Evolutionary conservation across 2,888 invertebrate genomes (phyloP), one percentile per base, ranked within the genome.

Genomic region (Argyra leucocephala): DNA sequence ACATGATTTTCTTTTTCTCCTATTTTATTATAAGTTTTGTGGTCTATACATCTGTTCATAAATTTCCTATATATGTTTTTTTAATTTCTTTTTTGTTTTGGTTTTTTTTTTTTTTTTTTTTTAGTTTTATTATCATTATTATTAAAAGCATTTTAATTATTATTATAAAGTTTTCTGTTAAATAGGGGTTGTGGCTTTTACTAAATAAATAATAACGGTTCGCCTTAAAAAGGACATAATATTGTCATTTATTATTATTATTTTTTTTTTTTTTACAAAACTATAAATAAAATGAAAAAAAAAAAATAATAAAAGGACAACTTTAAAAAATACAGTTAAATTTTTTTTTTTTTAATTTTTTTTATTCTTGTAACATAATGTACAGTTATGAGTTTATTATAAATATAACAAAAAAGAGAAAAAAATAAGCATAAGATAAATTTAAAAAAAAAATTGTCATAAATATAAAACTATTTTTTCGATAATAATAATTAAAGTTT

Each of bases 141-240:
- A 48, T 48, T 48, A 48, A 48, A 48, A 48, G 48, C 48, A 48
- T 48, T 48, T 48, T 48, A 48, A 48, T 48, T 48, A 48, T 48
- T 48, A 48, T 48, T 48, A 18, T 48, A 48, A 48, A 48, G 48
- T 48, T 48, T 48, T 48, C 9, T 48, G 10, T 48, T 48, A 48
- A 48, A n/a, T 48, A 48, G 48, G 48, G 48, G 48, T 48, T 48
- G 48, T 48, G 48, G 48, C 48, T 48, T 48, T n/a, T 48, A 18
- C n/a, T 5, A 48, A 48, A 48, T 48, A 48, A 48, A 48, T 48
- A 48, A 48, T 48, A 48, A 48, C 48, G 15, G 48, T 48, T 48
- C 48, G 48, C 48, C 48, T 48, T 48, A 48, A 48, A 48, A 48
- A 48, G 48, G 48, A 48, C 48, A 48, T 48, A 48, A 48, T 48